phyloP scores from a whole-genome alignment of 1,140 invertebrate genomes.

The Littorina saxatilis region DNA sequence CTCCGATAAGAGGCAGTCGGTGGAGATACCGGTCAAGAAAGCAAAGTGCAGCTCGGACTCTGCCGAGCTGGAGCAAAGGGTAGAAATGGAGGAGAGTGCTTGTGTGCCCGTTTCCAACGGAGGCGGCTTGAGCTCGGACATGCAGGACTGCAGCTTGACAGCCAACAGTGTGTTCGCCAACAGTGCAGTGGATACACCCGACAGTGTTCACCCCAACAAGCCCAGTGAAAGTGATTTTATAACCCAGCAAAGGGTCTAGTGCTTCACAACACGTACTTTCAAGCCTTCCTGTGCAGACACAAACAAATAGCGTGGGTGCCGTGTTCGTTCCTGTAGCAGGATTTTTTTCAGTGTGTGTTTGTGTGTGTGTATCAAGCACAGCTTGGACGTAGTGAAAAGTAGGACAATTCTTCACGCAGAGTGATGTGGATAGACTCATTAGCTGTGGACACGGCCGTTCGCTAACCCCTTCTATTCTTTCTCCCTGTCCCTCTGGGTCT shows the following conservation, averaged over 20 bases:
- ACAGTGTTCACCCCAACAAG: neutral
- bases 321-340: no score
- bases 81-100: neutral
- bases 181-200: neutral
- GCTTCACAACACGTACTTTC: no score
- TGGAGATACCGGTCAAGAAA: constrained; percentile 56
- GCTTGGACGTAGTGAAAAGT: no score
- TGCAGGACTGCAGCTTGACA: neutral
- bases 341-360: no score
- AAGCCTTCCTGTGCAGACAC: no score
- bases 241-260: neutral
- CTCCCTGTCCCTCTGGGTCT: no score
- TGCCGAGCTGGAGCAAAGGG: neutral
- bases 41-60: constrained; percentile 36
- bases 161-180: neutral
- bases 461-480: no score
- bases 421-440: no score
- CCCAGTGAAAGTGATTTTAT: neutral
- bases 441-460: no score
- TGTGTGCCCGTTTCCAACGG: neutral
- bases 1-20: constrained; percentile 43
- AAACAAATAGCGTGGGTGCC: no score
- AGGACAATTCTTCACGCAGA: no score
- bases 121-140: neutral
- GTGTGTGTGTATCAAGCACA: no score